Evolutionary conservation across 2,113 vertebrate species (phyloP).

Genomic region (Nyctibius bracteatus): DNA sequence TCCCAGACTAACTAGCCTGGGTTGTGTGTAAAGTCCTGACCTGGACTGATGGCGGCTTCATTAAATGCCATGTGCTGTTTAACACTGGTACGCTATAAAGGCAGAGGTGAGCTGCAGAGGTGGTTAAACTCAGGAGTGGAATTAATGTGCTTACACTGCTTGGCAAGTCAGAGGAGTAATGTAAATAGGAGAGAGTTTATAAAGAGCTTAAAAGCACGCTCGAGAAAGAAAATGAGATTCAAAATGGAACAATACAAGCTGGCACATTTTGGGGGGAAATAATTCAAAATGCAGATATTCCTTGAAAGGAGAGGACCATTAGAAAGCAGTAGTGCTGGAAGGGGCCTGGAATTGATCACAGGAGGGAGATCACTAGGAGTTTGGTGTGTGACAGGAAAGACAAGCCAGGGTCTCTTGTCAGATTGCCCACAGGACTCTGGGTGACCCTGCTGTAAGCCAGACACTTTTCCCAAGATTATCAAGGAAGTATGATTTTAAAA

Average conservation of each 20-base stretch:
- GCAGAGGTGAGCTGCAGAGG: background rate
- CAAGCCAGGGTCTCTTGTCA: background rate
- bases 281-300: background rate
- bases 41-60: background rate
- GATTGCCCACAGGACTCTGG: background rate
- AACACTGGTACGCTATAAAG: background rate
- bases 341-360: background rate
- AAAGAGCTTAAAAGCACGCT: background rate
- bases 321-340: background rate
- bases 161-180: background rate
- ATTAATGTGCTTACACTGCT: background rate
- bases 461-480: background rate
- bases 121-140: background rate
- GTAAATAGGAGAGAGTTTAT: background rate
- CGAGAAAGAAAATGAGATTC: background rate
- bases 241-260: background rate
- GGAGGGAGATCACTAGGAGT: background rate
- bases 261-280: background rate
- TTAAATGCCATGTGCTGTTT: background rate
- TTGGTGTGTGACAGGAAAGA: background rate
- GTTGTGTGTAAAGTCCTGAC: background rate
- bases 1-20: background rate
- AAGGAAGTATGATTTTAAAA: background rate
- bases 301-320: background rate
- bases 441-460: background rate